Evolutionary conservation across 1,140 invertebrate species (phyloP), one percentile per base, ranked within the genome.

Genomic region (Tenebrio molitor): DNA sequence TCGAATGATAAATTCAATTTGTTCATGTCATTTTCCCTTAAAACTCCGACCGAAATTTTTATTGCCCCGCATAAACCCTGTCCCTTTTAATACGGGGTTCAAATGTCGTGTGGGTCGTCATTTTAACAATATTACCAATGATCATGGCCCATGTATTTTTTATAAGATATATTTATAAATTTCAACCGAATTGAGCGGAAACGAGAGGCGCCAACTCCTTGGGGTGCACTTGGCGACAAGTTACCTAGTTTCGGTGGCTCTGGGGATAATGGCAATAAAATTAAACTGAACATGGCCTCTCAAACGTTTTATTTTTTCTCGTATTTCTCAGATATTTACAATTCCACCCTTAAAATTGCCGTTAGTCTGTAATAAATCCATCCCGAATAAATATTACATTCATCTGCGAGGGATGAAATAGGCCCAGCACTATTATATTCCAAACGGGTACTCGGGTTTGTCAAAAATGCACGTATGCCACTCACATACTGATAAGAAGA

Each of bases 131-230:
- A n/a, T n/a, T n/a, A n/a, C n/a, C n/a, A n/a, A n/a, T n/a, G n/a
- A n/a, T n/a, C n/a, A n/a, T n/a, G n/a, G n/a, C n/a, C n/a, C n/a
- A n/a, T n/a, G n/a, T n/a, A n/a, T n/a, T n/a, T n/a, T n/a, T n/a
- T n/a, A n/a, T n/a, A n/a, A 39, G 8, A 25, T 21, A 62, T 62
- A 23, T 53, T 53, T 53, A 53, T 58, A 58, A 58, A 58, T 29
- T 29, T 29, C 21, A 25, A 12, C 10, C 50, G 23, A 53, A 8
- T 53, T 44, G 16, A 44, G 19, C 16, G 8, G 19, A 53, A 53
- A 21, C 46, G 46, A 53, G 19, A 23, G 19, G 10, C 14, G 21
- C 7, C 14, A 53, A 23, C 16, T 53, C 46, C 46, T 23, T 5
- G 1, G 46, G 46, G 46, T 53, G 46, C 16, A 53, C 17, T 53